Percentiles rank a stretch among this genome's conserved stretches.
Evolutionary conservation across 2,113 vertebrate species (phyloP).

Genomic region (Rutilus rutilus): DNA sequence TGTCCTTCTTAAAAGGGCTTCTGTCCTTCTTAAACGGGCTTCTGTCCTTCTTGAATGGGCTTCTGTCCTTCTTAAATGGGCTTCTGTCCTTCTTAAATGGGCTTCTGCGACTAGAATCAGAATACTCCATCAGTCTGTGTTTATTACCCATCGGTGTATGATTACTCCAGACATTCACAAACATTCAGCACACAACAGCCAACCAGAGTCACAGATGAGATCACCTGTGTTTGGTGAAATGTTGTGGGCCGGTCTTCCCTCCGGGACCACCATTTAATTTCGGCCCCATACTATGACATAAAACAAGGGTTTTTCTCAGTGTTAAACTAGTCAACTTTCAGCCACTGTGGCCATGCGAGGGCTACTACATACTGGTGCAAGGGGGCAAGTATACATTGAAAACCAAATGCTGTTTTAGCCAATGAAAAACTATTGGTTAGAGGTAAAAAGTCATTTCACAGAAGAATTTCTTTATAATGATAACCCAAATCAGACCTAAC

Average conservation of each 20-base stretch:
- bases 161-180: not conserved
- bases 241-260: constrained; percentile 87
- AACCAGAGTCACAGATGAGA: constrained; percentile 39
- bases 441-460: not conserved
- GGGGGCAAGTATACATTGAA: not conserved
- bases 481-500: not conserved
- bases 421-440: not conserved
- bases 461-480: too few species aligned
- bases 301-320: constrained; percentile 55
- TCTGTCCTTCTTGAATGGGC: constrained; percentile 75
- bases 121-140: not conserved
- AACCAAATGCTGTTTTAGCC: not conserved
- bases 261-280: constrained; percentile 89
- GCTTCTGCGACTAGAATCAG: constrained; percentile 78
- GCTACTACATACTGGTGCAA: constrained; percentile 11
- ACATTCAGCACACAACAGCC: constrained; percentile 43
- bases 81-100: constrained; percentile 84
- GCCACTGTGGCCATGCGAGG: not conserved
- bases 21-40: constrained; percentile 84
- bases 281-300: constrained; percentile 83
- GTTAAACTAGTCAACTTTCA: not conserved
- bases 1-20: constrained; percentile 75
- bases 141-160: not conserved
- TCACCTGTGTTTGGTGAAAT: constrained; percentile 88
- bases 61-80: constrained; percentile 92